phyloP scores from a whole-genome alignment of 2,113 vertebrate genomes.

The Oncorhynchus kisutch region DNA sequence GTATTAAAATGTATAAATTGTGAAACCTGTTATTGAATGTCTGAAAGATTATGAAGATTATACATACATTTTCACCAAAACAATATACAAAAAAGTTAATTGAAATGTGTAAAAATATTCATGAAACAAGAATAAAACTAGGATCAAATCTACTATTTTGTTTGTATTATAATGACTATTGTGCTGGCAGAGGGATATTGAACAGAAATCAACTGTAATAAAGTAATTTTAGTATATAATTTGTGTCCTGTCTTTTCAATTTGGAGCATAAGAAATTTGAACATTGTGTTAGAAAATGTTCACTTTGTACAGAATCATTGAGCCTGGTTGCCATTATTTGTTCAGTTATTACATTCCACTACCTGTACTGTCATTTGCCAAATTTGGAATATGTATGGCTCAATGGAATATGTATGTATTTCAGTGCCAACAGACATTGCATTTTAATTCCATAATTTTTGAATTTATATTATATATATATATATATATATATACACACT shows the following conservation, averaged over 20 bases:
- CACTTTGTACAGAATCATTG: too few species aligned
- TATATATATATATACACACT: too few species aligned
- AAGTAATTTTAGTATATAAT: constrained; percentile 97
- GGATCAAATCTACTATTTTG: constrained; percentile 97
- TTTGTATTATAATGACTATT: constrained; percentile 99
- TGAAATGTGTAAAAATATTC: constrained; percentile 75
- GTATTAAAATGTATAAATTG: constrained; percentile 99
- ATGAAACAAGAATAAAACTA: constrained; percentile 77
- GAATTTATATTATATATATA: too few species aligned
- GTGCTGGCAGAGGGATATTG: constrained; percentile 93
- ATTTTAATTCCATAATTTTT: too few species aligned
- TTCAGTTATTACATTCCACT: too few species aligned
- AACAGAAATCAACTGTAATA: constrained; percentile 98
- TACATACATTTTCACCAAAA: constrained; percentile 60
- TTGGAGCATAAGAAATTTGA: background rate
- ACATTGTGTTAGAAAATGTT: too few species aligned
- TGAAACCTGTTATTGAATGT: constrained; percentile 95
- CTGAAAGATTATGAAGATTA: constrained; percentile 78
- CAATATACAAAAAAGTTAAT: constrained; percentile 70
- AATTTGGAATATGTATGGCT: too few species aligned
- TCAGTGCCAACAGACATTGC: too few species aligned
- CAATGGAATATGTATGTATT: too few species aligned
- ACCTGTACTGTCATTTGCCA: too few species aligned
- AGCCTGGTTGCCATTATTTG: too few species aligned
- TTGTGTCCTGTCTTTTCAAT: constrained; percentile 25